phyloP scores from a whole-genome alignment of 2,888 invertebrate species.

The Stenichneumon culpator region DNA sequence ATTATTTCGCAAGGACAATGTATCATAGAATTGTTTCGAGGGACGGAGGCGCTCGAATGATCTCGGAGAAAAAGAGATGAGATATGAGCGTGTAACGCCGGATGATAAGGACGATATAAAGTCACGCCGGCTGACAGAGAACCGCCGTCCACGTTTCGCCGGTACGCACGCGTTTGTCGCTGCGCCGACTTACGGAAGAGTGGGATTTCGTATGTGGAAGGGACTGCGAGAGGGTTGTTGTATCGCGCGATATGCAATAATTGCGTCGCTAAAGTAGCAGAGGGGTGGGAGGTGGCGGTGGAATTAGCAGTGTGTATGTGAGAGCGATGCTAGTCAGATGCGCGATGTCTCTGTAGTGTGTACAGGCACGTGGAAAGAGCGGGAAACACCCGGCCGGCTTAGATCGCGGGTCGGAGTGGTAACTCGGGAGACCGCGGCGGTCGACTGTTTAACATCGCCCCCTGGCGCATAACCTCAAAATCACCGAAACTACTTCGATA shows the following conservation, averaged over 20 bases:
- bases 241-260: slow-evolving; percentile 7
- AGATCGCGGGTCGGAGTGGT: background rate
- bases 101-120: slow-evolving; percentile 2
- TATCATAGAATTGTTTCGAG: background rate
- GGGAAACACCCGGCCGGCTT: slow-evolving; percentile 65
- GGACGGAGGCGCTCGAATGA: background rate
- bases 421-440: slow-evolving; percentile 32
- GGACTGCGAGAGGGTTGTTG: slow-evolving; percentile 20
- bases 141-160: slow-evolving; percentile 33
- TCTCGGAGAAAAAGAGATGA: background rate
- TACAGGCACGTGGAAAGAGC: slow-evolving; percentile 59
- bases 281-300: background rate
- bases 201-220: background rate
- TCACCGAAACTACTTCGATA: background rate
- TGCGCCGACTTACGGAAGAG: background rate
- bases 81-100: background rate
- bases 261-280: background rate
- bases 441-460: slow-evolving; percentile 16
- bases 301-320: background rate
- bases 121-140: slow-evolving; percentile 19
- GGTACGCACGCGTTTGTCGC: slow-evolving; percentile 38
- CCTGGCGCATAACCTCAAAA: slow-evolving; percentile 57
- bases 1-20: background rate
- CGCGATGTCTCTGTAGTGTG: slow-evolving; percentile 23
- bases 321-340: slow-evolving; percentile 12